These are phyloP conservation scores for Cladorhizidae sp. DNA, from an alignment of 37 sponge, comb jelly and placozoan species.

Conservation along the genomic window DNA sequence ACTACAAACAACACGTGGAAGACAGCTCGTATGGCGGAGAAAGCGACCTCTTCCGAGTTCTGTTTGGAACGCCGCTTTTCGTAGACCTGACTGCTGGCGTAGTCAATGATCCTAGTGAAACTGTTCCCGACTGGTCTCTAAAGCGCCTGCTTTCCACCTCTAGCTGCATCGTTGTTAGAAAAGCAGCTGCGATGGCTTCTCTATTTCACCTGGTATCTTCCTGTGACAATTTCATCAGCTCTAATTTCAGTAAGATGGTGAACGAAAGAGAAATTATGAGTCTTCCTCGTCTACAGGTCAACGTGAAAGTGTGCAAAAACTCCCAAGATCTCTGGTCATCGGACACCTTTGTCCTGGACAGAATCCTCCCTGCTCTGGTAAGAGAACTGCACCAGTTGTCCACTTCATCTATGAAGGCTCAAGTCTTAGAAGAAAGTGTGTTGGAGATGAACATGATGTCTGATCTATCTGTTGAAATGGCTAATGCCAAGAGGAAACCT, in stretches of 20 bases:
- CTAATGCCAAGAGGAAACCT: not conserved
- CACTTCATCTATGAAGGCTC: not conserved
- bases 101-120: too few relatives aligned
- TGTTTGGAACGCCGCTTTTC: too few relatives aligned
- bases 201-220: not conserved
- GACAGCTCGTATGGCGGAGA: not conserved
- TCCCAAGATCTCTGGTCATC: not conserved
- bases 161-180: constrained; percentile 9
- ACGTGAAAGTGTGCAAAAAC: constrained; percentile 14
- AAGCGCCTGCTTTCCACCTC: not conserved
- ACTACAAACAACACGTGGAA: not conserved
- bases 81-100: too few relatives aligned
- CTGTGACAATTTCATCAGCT: constrained; percentile 15
- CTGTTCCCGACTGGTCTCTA: too few relatives aligned
- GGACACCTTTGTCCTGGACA: constrained; percentile 15
- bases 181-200: not conserved
- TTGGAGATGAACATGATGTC: not conserved
- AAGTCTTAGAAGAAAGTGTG: not conserved
- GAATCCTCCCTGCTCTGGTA: constrained; percentile 3
- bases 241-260: not conserved
- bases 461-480: constrained; percentile 2
- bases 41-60: too few relatives aligned
- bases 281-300: constrained; percentile 38
- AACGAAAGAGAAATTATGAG: constrained; percentile 3
- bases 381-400: not conserved